Evolutionary conservation across 92 coral and sea anemone species (phyloP).

Genomic region (Palythoa heliodiscus): DNA sequence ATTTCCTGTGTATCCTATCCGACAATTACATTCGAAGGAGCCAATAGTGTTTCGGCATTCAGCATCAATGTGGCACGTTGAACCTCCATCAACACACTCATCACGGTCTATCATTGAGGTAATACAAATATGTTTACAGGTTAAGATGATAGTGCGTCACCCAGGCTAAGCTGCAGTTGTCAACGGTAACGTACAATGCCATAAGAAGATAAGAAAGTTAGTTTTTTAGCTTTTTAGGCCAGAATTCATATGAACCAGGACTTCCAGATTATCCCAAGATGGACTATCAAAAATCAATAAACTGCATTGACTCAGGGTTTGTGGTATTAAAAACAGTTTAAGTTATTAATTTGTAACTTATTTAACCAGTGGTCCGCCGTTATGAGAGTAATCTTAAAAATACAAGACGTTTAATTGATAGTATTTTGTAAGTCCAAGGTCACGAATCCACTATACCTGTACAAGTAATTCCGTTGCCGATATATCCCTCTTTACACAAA

Average conservation of each 20-base stretch:
- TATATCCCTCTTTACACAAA: slow-evolving; percentile 16
- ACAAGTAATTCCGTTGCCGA: slow-evolving; percentile 29
- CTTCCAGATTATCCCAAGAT: too few relatives aligned
- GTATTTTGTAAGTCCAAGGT: not conserved
- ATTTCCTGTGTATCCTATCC: slow-evolving; percentile 11
- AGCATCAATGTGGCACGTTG: slow-evolving; percentile 16
- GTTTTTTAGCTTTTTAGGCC: too few relatives aligned
- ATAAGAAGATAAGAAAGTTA: too few relatives aligned
- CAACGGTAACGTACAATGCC: too few relatives aligned
- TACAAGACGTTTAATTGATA: not conserved
- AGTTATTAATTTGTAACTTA: too few relatives aligned
- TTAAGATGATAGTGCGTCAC: not conserved
- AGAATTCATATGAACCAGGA: too few relatives aligned
- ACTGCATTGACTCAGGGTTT: too few relatives aligned
- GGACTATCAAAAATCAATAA: too few relatives aligned
- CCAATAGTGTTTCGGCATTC: slow-evolving; percentile 34
- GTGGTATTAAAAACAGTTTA: too few relatives aligned
- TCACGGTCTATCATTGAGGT: slow-evolving; percentile 1
- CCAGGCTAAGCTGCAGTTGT: not conserved
- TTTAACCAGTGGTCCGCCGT: too few relatives aligned
- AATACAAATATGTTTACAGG: not conserved
- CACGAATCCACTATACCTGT: slow-evolving; percentile 8
- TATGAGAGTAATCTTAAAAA: not conserved
- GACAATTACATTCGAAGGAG: slow-evolving; percentile 21
- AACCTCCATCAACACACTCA: slow-evolving; percentile 39